Percentiles rank a stretch among this genome's conserved stretches.
These are phyloP conservation scores for Poicephalus meyeri DNA, from an alignment of 2,113 vertebrate species.

Conservation along the genomic window DNA sequence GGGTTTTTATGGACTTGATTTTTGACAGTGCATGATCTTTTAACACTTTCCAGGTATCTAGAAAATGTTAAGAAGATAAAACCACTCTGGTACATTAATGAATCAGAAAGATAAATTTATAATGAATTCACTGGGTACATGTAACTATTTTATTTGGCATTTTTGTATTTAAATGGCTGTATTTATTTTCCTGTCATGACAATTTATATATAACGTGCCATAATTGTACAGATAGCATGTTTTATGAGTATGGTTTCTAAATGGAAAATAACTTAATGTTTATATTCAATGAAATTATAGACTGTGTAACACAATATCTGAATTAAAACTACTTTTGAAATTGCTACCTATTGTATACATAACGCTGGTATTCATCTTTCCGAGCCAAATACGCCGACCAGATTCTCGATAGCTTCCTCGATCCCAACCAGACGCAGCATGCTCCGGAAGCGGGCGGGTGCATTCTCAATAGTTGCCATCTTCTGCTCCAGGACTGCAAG, in stretches of 20 bases:
- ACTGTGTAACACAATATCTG: slow-evolving; percentile 28
- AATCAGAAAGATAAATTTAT: slow-evolving; percentile 65
- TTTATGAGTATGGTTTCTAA: slow-evolving; percentile 76
- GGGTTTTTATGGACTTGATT: slow-evolving; percentile 73
- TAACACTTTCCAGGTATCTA: slow-evolving; percentile 43
- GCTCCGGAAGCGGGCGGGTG: slow-evolving; percentile 74
- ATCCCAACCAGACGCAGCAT: slow-evolving; percentile 78
- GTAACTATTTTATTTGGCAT: slow-evolving; percentile 76
- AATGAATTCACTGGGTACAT: slow-evolving; percentile 61
- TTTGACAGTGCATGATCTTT: slow-evolving; percentile 64
- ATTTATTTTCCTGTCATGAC: slow-evolving; percentile 89
- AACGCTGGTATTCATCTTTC: neutral
- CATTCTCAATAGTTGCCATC: neutral
- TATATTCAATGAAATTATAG: slow-evolving; percentile 82
- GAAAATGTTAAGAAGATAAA: slow-evolving; percentile 55
- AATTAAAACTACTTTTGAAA: slow-evolving; percentile 56
- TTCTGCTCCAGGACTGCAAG: slow-evolving; percentile 74
- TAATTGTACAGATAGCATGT: slow-evolving; percentile 76
- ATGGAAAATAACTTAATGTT: slow-evolving; percentile 78
- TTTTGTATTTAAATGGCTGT: slow-evolving; percentile 89
- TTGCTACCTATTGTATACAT: neutral
- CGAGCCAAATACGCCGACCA: slow-evolving; percentile 69
- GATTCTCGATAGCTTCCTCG: slow-evolving; percentile 79
- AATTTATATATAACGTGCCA: slow-evolving; percentile 74
- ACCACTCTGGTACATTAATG: slow-evolving; percentile 68